Evolutionary conservation across 2,888 invertebrate species (phyloP), one percentile per base, ranked within the genome.

Genomic region (Oscheius sp.): DNA sequence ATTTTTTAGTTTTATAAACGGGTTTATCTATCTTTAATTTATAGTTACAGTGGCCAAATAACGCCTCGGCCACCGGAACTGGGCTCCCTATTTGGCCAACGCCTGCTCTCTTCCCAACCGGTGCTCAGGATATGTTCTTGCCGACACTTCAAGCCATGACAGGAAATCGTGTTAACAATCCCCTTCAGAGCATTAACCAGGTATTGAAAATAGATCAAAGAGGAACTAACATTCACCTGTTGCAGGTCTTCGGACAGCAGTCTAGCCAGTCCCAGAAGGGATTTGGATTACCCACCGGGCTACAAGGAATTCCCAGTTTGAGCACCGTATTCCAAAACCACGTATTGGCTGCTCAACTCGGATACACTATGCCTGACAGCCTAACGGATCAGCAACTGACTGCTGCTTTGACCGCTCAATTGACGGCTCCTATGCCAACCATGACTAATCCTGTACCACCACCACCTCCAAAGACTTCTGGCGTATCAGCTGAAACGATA

Each of bases 401-500:
- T 12, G 63, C 63, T 23, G 63, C 63, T 1, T 43, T 63, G 49
- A 52, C 66, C 2, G 49, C 66, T n/a, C 66, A 66, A 27, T 7
- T 49, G 49, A 49, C 55, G 3, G 55, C 55, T 25, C 55, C 25
- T 25, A 61, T 61, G 61, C 21, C 16, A 27, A 27, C 25, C 12
- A 3, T 13, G 2, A 23, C 21, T 5, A 43, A 18, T 18, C 12
- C 43, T 13, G 61, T 21, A 7, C 41, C 43, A 18, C 43, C 61
- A 16, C 21, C 61, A 12, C 61, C 18, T 9, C 61, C 61, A 6
- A 41, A 41, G 16, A 3, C 21, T 9, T 21, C 52, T 2, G 56
- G 56, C 7, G 41, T 69, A 12, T 69, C 69, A 1, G 69, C 69
- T 41, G 69, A 55, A 43, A 69, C 70, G 23, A 61, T 59, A 13